Percentiles rank a stretch among this genome's conserved stretches.
Conservation (phyloP, 1,140 invertebrate genomes). For the Caenorhabditis tropicalis region DNA sequence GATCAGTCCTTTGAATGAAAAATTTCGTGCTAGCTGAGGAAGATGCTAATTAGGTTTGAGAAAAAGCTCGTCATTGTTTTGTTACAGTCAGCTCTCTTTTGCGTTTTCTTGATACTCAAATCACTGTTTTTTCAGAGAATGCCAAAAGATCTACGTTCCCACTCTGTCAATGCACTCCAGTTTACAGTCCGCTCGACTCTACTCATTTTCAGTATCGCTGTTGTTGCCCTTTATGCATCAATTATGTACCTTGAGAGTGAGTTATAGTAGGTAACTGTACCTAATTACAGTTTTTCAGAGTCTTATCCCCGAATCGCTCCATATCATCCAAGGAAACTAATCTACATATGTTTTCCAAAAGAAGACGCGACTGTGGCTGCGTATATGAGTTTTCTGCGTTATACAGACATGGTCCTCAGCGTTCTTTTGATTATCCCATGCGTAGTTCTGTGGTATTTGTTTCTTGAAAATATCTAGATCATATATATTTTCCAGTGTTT, state of each 20-base stretch:
- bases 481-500: not conserved
- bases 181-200: too few species aligned
- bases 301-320: not conserved
- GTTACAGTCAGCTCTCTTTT: too few species aligned
- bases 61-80: too few species aligned
- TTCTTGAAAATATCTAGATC: not conserved
- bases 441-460: not conserved
- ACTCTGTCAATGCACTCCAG: too few species aligned
- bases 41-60: too few species aligned
- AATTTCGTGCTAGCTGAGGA: too few species aligned
- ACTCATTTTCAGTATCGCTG: too few species aligned
- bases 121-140: too few species aligned
- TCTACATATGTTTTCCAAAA: not conserved
- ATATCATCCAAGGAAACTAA: not conserved
- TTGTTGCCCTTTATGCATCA: not conserved
- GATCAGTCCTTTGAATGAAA: too few species aligned
- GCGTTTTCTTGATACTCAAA: too few species aligned
- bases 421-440: not conserved
- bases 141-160: too few species aligned
- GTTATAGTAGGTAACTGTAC: not conserved
- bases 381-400: not conserved
- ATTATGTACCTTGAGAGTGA: not conserved
- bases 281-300: not conserved
- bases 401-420: not conserved
- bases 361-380: not conserved